phyloP scores from a whole-genome alignment of 1,140 invertebrate species.

The Neodiprion pinetum region DNA sequence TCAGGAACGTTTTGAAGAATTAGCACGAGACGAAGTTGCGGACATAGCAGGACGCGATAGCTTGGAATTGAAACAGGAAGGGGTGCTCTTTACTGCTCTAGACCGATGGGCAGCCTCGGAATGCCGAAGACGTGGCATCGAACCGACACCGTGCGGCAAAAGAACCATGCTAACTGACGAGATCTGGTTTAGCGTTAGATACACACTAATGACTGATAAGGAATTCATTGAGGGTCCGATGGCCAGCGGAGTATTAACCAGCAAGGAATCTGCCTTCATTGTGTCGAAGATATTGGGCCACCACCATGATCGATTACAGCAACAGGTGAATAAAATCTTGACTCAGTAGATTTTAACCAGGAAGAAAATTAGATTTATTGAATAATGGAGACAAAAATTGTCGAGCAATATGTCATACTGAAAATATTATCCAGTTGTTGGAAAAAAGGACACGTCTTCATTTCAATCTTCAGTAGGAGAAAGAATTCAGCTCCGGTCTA shows the following conservation, averaged over 20 bases:
- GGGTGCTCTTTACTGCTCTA: conserved; percentile 66
- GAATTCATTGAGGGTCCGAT: conserved; percentile 65
- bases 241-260: conserved; percentile 50
- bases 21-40: conserved; percentile 66
- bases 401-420: background rate
- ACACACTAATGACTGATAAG: conserved; percentile 68
- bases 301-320: conserved; percentile 26
- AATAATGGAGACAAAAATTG: background rate
- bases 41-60: conserved; percentile 69
- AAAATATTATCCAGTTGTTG: no score
- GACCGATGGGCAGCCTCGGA: conserved; percentile 72
- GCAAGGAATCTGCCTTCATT: conserved; percentile 47
- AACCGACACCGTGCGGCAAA: conserved; percentile 67
- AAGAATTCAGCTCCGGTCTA: no score
- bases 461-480: no score
- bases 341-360: background rate
- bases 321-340: conserved; percentile 27
- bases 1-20: conserved; percentile 72
- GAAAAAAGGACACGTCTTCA: no score
- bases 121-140: conserved; percentile 69
- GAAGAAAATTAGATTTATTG: background rate
- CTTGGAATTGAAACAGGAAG: conserved; percentile 64
- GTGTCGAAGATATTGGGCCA: conserved; percentile 46
- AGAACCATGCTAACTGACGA: conserved; percentile 68
- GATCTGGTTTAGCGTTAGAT: conserved; percentile 70